Evolutionary conservation across 2,113 vertebrate genomes (phyloP).

Genomic region (Orthonyx spaldingii): DNA sequence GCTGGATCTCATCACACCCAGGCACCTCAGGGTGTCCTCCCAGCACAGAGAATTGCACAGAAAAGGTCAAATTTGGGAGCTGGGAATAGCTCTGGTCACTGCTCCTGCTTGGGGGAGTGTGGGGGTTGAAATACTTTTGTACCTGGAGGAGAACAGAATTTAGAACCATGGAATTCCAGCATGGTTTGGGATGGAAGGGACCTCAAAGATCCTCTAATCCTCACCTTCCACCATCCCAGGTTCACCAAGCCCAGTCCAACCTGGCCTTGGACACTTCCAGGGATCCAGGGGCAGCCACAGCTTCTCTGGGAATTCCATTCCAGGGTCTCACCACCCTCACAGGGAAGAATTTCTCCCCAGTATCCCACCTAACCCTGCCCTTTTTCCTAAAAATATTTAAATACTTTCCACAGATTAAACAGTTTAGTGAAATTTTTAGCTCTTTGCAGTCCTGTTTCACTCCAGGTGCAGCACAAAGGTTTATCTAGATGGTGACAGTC

Average conservation of each 20-base stretch:
- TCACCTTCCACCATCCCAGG: background rate
- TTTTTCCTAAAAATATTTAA: background rate
- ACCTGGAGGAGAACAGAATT: background rate
- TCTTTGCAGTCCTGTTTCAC: background rate
- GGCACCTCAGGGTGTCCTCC: background rate
- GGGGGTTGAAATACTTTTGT: background rate
- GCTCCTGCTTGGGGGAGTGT: background rate
- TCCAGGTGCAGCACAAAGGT: background rate
- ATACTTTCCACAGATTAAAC: background rate
- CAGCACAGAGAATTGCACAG: background rate
- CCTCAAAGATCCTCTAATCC: background rate
- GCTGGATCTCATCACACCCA: background rate
- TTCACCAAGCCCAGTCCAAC: accelerated
- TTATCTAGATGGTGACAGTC: background rate
- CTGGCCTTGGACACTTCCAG: background rate
- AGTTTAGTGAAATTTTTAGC: background rate
- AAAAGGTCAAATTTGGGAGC: background rate
- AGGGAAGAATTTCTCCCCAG: background rate
- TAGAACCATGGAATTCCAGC: background rate
- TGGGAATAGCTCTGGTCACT: background rate
- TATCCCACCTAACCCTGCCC: background rate
- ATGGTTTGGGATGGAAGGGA: background rate
- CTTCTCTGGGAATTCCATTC: background rate
- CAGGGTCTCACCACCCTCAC: background rate
- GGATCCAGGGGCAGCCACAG: background rate